Evolutionary conservation across 1,140 invertebrate genomes (phyloP).

Genomic region (Eriosoma lanigerum): DNA sequence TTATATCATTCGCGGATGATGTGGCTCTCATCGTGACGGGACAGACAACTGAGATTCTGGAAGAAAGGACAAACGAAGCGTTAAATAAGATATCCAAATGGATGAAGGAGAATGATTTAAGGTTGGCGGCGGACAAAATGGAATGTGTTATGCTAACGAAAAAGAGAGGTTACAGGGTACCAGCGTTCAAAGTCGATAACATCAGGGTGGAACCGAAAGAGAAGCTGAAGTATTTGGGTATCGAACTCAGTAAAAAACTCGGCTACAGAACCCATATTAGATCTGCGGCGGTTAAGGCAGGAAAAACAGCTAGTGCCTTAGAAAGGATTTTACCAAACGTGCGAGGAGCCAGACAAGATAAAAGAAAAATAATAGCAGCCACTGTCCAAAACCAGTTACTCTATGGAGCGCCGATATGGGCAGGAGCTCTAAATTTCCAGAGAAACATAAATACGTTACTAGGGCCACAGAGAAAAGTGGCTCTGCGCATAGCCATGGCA

Average conservation of each 20-base stretch:
- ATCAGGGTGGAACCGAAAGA: neutral
- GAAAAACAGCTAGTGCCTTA: slow-evolving; percentile 56
- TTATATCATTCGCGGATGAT: slow-evolving; percentile 20
- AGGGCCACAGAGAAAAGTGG: neutral
- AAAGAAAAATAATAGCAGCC: slow-evolving; percentile 55
- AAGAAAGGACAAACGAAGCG: neutral
- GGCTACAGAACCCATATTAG: neutral
- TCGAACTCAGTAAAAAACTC: neutral
- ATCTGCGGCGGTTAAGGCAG: neutral
- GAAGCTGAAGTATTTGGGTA: neutral
- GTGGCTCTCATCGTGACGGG: neutral
- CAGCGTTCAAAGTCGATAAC: neutral
- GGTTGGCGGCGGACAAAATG: neutral
- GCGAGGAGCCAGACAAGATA: slow-evolving; percentile 58
- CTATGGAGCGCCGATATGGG: slow-evolving; percentile 60
- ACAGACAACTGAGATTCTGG: neutral
- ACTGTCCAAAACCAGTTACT: slow-evolving; percentile 36
- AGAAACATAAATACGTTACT: neutral
- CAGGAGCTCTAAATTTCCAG: slow-evolving; percentile 59
- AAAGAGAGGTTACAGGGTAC: neutral
- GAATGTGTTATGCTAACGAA: neutral
- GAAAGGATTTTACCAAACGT: slow-evolving; percentile 54
- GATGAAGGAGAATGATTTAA: neutral
- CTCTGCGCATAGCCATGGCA: neutral
- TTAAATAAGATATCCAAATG: neutral